Evolutionary conservation across 1,140 invertebrate species (phyloP), one percentile per base, ranked within the genome.

Genomic region (Sinella curviseta): DNA sequence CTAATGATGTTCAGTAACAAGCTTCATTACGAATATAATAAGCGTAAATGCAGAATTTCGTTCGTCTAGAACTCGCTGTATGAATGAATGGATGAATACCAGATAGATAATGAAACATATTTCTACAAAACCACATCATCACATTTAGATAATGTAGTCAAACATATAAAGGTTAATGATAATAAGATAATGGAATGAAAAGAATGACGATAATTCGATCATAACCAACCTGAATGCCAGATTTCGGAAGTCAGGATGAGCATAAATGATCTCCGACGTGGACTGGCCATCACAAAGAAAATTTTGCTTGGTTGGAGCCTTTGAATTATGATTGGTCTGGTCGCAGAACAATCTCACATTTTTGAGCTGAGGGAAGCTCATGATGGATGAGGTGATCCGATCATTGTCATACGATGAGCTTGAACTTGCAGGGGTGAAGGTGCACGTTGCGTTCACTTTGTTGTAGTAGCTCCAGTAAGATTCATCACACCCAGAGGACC

Each of bases 291-390:
- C 85, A 84, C 92, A 93, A 20, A 92, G 86, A 24, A 89, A 86
- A 86, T 93, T 93, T 39, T 93, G 92, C 84, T 91, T 91, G n/a
- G 91, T 92, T 0, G 91, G 91, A 0, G 91, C 89, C 76, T 89
- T 88, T 28, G 87, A 85, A 84, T 92, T 89, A 84, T 92, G 91
- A 76, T 88, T 89, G 2, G 87, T 86, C 48, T 88, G 87, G 82
- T 91, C 90, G 82, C 91, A 92, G 84, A 92, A 92, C 81, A 89
- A 60, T 65, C 79, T 79, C 4, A 85, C 84, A 78, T 84, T 84
- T 20, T 80, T 82, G 20, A 85, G 77, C 26, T 84, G 81, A 0
- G 84, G 85, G 17, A 87, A 86, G 83, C 90, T 90, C 88, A 91
- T 89, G 60, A 91, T 86, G 0, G 89, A 90, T 24, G 88, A 88